Evolutionary conservation across 2,888 invertebrate species (phyloP).

Genomic region (Papilio protenor): DNA sequence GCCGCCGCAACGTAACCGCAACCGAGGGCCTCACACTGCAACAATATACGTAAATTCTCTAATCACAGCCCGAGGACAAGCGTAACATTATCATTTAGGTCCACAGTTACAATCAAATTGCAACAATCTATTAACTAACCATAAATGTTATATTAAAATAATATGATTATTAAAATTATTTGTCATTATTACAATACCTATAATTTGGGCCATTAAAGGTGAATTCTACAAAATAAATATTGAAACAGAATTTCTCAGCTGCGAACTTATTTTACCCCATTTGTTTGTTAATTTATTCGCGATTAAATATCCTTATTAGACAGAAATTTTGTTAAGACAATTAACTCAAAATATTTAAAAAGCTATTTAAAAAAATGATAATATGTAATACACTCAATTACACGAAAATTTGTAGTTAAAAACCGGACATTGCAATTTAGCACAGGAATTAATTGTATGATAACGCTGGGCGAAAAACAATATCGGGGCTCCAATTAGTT

Average conservation of each 20-base stretch:
- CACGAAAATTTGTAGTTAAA: too few species aligned
- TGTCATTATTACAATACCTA: background rate
- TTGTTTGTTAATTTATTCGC: too few species aligned
- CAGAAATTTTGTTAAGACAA: too few species aligned
- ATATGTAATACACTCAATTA: too few species aligned
- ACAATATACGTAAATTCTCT: slow-evolving; percentile 63
- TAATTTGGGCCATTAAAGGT: background rate
- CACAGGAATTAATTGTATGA: background rate
- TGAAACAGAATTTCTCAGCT: background rate
- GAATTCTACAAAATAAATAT: background rate
- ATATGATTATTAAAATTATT: background rate
- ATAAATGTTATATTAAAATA: slow-evolving; percentile 33
- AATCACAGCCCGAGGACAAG: slow-evolving; percentile 64
- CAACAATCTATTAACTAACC: slow-evolving; percentile 29
- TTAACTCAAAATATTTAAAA: too few species aligned
- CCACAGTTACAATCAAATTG: slow-evolving; percentile 47
- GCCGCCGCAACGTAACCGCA: slow-evolving; percentile 60
- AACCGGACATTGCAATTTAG: too few species aligned
- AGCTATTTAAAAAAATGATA: too few species aligned
- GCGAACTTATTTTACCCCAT: too few species aligned
- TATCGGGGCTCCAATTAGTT: slow-evolving; percentile 11
- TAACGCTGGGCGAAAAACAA: background rate
- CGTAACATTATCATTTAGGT: slow-evolving; percentile 52
- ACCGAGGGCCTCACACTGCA: slow-evolving; percentile 51
- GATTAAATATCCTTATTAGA: too few species aligned